Percentiles rank a stretch among this genome's conserved stretches.
These are phyloP conservation scores for Dasypolia templi DNA, from an alignment of 2,888 invertebrate genomes.

Conservation along the genomic window DNA sequence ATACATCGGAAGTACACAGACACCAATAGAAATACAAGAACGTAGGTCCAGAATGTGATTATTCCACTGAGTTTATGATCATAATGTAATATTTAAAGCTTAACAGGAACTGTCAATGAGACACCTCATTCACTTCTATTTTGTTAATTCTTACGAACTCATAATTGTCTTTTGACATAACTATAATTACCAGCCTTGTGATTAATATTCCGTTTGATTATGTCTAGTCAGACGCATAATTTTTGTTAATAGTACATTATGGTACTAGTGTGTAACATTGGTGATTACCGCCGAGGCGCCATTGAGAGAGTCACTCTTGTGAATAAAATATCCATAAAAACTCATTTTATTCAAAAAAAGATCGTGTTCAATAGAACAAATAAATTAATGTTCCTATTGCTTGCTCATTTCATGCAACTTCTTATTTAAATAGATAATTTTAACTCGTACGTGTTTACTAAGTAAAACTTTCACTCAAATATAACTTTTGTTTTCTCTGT, in stretches of 20 bases:
- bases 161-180: neutral
- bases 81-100: neutral
- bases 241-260: conserved; percentile 19
- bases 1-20: neutral
- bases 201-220: conserved; percentile 13
- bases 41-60: neutral
- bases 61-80: neutral
- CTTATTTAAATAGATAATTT: no score
- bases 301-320: no score
- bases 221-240: neutral
- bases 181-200: neutral
- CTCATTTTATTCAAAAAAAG: no score
- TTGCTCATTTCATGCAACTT: no score
- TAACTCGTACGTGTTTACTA: no score
- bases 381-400: no score
- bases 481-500: no score
- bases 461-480: no score
- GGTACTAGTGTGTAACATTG: no score
- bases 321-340: no score
- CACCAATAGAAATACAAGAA: neutral
- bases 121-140: neutral
- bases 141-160: neutral
- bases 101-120: conserved; percentile 2
- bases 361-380: no score
- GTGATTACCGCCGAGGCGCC: no score